Percentiles rank a stretch among this genome's conserved stretches.
These are phyloP conservation scores for Eupithecia subumbrata DNA, from an alignment of 2,888 invertebrate genomes.

Conservation along the genomic window DNA sequence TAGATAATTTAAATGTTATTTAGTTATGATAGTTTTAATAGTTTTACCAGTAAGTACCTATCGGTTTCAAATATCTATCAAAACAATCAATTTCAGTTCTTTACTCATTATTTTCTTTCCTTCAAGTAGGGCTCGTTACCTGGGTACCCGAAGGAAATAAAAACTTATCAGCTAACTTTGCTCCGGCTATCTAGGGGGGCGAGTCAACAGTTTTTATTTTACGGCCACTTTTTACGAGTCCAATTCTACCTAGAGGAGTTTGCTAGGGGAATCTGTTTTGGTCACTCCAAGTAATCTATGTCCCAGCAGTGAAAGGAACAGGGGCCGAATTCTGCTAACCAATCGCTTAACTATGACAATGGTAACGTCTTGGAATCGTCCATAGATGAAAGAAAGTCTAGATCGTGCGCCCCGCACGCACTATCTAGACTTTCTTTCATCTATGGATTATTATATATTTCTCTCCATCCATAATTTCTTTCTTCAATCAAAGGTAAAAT, in stretches of 20 bases:
- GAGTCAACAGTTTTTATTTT: conserved; percentile 83
- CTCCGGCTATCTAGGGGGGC: conserved; percentile 73
- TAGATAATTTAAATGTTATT: no score
- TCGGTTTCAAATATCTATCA: neutral
- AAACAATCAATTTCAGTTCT: conserved; percentile 14
- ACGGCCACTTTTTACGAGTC: conserved; percentile 70
- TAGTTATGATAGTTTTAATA: no score
- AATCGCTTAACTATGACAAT: no score
- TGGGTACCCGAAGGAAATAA: conserved; percentile 72
- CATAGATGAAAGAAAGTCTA: no score
- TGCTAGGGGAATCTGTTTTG: conserved; percentile 3
- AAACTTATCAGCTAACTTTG: conserved; percentile 81
- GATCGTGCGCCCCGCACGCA: no score
- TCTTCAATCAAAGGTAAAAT: no score
- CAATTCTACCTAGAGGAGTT: neutral
- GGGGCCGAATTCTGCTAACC: no score
- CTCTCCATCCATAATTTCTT: no score
- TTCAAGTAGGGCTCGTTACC: conserved; percentile 52
- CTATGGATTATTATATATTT: no score
- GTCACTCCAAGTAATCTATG: neutral
- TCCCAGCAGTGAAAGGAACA: neutral
- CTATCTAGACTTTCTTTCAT: no score
- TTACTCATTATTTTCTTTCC: neutral
- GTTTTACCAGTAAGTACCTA: no score
- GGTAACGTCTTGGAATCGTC: no score